Conservation (phyloP, 2,113 vertebrate genomes). For the Corythaixoides concolor region DNA sequence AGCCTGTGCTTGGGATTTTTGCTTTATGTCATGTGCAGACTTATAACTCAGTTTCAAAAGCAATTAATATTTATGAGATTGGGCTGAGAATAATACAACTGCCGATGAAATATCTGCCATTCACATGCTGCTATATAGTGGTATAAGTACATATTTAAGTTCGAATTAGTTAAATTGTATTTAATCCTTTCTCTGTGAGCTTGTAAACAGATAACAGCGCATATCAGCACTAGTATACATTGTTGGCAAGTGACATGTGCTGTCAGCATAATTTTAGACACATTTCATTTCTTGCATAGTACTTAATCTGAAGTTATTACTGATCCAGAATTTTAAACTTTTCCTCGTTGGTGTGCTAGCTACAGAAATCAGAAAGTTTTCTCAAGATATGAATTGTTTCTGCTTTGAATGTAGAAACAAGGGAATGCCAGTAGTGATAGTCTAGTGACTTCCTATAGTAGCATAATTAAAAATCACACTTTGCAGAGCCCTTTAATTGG, state of each 20-base stretch:
- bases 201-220: neutral
- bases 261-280: slow-evolving; percentile 23
- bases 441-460: neutral
- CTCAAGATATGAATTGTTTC: neutral
- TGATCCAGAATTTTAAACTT: neutral
- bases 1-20: neutral
- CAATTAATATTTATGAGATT: slow-evolving; percentile 54
- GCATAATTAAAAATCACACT: slow-evolving; percentile 11
- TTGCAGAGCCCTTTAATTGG: neutral
- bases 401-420: neutral
- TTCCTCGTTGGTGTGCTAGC: neutral
- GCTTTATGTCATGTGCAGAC: neutral
- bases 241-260: neutral
- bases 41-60: slow-evolving; percentile 9
- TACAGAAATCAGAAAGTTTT: neutral
- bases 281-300: neutral
- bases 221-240: neutral
- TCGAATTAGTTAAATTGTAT: slow-evolving; percentile 22
- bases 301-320: neutral
- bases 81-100: slow-evolving; percentile 3
- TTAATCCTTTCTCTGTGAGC: slow-evolving; percentile 3
- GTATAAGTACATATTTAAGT: slow-evolving; percentile 14
- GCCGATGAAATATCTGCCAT: neutral
- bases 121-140: neutral
- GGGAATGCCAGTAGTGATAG: neutral